Conservation (phyloP, 2,797 vertebrate genomes). For the Typhlichthys eigenmanni region DNA sequence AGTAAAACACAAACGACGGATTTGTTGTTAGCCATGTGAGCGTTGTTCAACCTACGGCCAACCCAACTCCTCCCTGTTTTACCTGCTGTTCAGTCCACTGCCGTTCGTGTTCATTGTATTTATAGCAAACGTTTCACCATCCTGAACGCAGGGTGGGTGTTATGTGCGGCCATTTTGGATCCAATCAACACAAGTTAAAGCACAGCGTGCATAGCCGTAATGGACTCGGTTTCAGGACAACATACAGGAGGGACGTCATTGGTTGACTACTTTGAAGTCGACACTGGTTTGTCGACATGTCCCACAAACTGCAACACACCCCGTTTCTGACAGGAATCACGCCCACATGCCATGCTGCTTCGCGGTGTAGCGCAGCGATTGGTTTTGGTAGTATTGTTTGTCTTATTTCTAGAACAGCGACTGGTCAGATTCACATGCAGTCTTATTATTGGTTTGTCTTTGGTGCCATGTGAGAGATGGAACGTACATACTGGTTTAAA, state of each 20-base stretch:
- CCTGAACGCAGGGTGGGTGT: too few relatives aligned
- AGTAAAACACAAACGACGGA: too few relatives aligned
- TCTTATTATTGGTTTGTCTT: conserved; percentile 32
- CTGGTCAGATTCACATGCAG: conserved; percentile 63
- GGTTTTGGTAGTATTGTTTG: conserved; percentile 60
- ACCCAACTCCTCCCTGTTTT: too few relatives aligned
- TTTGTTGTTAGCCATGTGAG: too few relatives aligned
- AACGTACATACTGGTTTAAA: background rate
- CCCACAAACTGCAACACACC: conserved; percentile 47
- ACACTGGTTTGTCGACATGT: conserved; percentile 49
- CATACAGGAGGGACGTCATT: conserved; percentile 32
- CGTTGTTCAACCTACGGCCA: too few relatives aligned
- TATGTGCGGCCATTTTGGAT: conserved; percentile 65
- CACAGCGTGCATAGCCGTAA: conserved; percentile 31
- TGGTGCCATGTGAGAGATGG: conserved; percentile 18
- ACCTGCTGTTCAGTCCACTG: too few relatives aligned
- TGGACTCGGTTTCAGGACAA: conserved; percentile 34
- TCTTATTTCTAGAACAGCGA: conserved; percentile 30
- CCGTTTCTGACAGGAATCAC: conserved; percentile 39
- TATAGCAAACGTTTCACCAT: too few relatives aligned
- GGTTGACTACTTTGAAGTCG: conserved; percentile 29
- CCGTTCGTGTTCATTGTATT: too few relatives aligned
- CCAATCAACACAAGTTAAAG: background rate
- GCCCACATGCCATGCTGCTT: conserved; percentile 67
- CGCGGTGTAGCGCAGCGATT: conserved; percentile 64